phyloP scores from a whole-genome alignment of 2,797 vertebrate species.

The Perodicticus potto region DNA sequence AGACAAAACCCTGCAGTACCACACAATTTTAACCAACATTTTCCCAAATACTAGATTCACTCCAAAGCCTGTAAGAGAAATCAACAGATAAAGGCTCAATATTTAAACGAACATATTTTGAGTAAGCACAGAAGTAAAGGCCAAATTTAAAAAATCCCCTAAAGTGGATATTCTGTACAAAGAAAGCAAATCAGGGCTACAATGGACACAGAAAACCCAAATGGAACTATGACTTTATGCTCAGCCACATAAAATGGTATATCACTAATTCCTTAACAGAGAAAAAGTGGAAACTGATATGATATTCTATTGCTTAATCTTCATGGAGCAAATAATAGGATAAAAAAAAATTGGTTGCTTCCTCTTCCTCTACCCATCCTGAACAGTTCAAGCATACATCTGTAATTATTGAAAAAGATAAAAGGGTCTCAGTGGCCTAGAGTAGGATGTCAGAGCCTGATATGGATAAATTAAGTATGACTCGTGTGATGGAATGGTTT shows the following conservation, averaged over 20 bases:
- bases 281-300: background rate
- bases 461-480: background rate
- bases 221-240: background rate
- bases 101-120: background rate
- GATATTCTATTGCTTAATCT: background rate
- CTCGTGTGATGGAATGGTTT: background rate
- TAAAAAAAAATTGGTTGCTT: background rate
- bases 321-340: background rate
- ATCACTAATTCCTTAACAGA: background rate
- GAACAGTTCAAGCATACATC: background rate
- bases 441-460: background rate
- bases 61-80: background rate
- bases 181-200: background rate
- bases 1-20: no score
- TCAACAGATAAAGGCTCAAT: background rate
- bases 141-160: background rate
- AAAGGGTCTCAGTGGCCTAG: background rate
- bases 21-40: background rate
- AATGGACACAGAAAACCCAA: background rate
- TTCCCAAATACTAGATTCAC: conserved; percentile 22
- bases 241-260: background rate
- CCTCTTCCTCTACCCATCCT: background rate
- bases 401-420: background rate
- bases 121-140: conserved; percentile 15
- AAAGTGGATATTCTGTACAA: background rate